Base-by-base conservation (phyloP, 2,797 vertebrate species). In the Onychomys leucogaster region DNA sequence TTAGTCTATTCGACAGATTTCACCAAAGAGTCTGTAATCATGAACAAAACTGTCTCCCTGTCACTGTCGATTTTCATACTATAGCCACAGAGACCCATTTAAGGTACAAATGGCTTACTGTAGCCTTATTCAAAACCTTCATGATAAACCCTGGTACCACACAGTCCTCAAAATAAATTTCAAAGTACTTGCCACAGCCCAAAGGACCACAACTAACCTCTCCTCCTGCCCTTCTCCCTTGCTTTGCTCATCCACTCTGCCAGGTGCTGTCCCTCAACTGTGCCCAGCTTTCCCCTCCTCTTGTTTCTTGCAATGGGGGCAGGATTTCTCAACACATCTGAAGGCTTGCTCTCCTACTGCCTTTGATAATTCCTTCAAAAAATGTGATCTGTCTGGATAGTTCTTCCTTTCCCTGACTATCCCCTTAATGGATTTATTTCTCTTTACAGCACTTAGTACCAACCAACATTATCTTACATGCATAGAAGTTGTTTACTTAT, bases 401-500 rank as follows among this genome's bases (percentile, higher is more conserved):
- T 55, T 57, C 63, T 94, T 87, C 76, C 23, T 91, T 78, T 84
- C 32, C 34, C 52, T 75, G 43, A 85, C 94, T 77, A 43, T 13
- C 67, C 3, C 16, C 41, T 95, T 73, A 82, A 84, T 34, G 49
- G 2, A 12, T 73, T 43, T 81, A 67, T 46, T 90, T 94, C 43
- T 89, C 92, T 85, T 86, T n/a, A 61, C 0, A 95, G 71, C 52
- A 57, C 52, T 95, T 91, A 59, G 34, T 25, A 83, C 52, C 73
- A 52, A 37, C 81, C 63, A 25, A 91, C 67, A 85, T 57, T 80
- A 49, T 73, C 94, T n/a, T 89, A 76, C 59, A 94, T 21, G n/a
- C 61, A 55, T n/a, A 9, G 13, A 69, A 80, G 49, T 92, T 87
- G 81, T 96, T 95, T 96, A 91, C 65, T 97, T 96, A 94, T 76